Evolutionary conservation across 1,140 invertebrate genomes (phyloP).

Genomic region (Portunus trituberculatus): DNA sequence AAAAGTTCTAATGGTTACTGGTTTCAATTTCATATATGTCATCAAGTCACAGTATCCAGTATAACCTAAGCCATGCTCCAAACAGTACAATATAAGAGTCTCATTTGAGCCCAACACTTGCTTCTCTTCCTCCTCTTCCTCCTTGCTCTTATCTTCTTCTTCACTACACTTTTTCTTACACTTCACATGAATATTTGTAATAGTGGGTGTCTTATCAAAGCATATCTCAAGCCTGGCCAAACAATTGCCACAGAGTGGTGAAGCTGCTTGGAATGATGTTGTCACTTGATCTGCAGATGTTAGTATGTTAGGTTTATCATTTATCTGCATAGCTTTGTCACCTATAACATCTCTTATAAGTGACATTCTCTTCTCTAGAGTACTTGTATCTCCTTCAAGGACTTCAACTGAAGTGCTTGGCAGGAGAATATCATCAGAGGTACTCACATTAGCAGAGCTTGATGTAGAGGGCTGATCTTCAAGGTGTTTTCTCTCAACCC

Average conservation of each 20-base stretch:
- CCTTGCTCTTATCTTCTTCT: not conserved
- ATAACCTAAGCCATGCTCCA: slow-evolving; percentile 33
- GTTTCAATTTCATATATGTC: not conserved
- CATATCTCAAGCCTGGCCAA: not conserved
- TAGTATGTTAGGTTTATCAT: too few species aligned
- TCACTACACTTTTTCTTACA: not conserved
- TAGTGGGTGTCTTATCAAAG: not conserved
- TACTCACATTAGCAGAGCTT: too few species aligned
- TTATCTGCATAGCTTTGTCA: too few species aligned
- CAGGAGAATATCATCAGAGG: too few species aligned
- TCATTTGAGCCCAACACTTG: not conserved
- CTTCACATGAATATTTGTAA: not conserved
- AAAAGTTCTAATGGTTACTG: not conserved
- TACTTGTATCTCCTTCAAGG: too few species aligned
- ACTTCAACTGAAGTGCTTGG: too few species aligned
- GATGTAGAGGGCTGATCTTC: too few species aligned
- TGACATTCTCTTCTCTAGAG: too few species aligned
- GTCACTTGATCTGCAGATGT: too few species aligned
- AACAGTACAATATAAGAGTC: not conserved
- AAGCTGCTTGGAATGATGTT: too few species aligned
- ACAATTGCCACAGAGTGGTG: not conserved
- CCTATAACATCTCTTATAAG: too few species aligned
- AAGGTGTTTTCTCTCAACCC: too few species aligned
- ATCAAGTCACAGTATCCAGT: not conserved
- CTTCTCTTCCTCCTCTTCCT: not conserved